These are phyloP conservation scores for Eulemur rubriventer DNA, from an alignment of 2,797 vertebrate species.

Conservation along the genomic window DNA sequence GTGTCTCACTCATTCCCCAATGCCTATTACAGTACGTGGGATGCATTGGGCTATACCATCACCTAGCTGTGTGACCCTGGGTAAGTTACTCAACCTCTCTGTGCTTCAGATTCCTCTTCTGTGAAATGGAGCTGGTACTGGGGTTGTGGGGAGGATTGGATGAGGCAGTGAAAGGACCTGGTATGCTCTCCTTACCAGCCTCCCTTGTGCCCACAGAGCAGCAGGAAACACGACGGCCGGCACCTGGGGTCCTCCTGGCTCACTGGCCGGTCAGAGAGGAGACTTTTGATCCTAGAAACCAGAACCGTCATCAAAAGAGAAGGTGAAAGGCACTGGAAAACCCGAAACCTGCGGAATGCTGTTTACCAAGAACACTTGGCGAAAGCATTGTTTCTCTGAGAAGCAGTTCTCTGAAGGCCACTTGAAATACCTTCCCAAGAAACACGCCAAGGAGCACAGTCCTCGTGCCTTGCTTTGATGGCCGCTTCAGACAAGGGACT, in stretches of 20 bases:
- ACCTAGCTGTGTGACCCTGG: background rate
- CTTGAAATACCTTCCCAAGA: constrained; percentile 41
- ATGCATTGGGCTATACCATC: accelerated
- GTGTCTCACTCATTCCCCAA: accelerated
- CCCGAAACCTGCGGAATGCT: background rate
- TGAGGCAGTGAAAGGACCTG: background rate
- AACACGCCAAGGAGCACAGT: background rate
- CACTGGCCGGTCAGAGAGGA: background rate
- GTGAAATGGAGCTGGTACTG: background rate
- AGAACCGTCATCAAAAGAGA: background rate
- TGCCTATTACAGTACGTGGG: too few relatives aligned
- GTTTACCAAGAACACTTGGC: background rate
- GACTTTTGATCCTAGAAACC: background rate
- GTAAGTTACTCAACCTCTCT: background rate
- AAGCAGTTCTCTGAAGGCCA: constrained; percentile 6
- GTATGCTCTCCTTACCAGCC: accelerated
- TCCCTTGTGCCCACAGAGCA: background rate
- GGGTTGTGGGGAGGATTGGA: background rate
- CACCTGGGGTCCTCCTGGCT: background rate
- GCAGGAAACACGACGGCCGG: background rate
- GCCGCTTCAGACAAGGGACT: background rate
- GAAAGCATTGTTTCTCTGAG: constrained; percentile 47
- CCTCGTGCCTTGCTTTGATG: background rate
- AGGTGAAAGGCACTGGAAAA: background rate
- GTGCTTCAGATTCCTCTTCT: background rate